Conservation (phyloP, 1,140 invertebrate genomes). For the Grapholita molesta region DNA sequence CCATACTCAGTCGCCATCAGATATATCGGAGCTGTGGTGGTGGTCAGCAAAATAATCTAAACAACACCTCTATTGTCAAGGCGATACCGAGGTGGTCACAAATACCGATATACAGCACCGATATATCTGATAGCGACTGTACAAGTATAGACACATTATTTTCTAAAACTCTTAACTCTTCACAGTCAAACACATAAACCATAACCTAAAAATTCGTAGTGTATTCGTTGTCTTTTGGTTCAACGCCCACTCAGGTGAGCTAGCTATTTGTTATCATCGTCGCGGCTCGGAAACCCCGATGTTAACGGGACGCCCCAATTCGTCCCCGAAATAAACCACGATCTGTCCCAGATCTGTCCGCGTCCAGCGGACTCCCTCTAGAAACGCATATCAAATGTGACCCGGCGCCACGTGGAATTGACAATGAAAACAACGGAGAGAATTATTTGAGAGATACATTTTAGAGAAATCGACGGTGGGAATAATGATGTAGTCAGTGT, state of each 20-base stretch:
- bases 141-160: too few relatives aligned
- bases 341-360: conserved; percentile 54
- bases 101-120: too few relatives aligned
- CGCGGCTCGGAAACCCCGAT: conserved; percentile 51
- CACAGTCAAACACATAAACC: too few relatives aligned
- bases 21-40: too few relatives aligned
- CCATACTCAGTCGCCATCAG: too few relatives aligned
- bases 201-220: background rate
- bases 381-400: conserved; percentile 24
- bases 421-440: background rate
- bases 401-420: conserved; percentile 11
- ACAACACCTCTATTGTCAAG: too few relatives aligned
- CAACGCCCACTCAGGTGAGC: conserved; percentile 42
- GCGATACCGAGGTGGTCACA: too few relatives aligned
- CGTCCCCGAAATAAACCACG: conserved; percentile 64
- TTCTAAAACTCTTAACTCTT: too few relatives aligned
- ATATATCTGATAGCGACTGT: too few relatives aligned
- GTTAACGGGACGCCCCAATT: conserved; percentile 68
- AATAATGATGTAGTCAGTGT: background rate
- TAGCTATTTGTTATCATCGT: conserved; percentile 53
- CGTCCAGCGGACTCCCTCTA: conserved; percentile 29
- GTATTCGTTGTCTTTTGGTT: conserved; percentile 23
- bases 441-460: background rate
- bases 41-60: too few relatives aligned
- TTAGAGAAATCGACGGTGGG: background rate